Evolutionary conservation across 2,888 invertebrate genomes (phyloP), one percentile per base, ranked within the genome.

Genomic region (Bimastos eiseni): DNA sequence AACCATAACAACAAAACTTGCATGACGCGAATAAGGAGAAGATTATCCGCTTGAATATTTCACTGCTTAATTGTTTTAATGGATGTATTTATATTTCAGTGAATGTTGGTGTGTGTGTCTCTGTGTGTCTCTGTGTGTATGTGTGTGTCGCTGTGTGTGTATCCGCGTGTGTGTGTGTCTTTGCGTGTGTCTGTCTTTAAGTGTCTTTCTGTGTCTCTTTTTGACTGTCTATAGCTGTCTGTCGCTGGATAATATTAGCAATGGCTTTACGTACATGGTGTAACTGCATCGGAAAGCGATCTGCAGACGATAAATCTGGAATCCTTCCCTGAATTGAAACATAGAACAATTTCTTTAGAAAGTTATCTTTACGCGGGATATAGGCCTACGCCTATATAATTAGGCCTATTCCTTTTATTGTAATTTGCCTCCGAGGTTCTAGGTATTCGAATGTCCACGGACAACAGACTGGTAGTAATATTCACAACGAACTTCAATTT

Each of bases 261-360:
- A 70, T 70, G 70, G n/a, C 6, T 70, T n/a, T 86, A 86, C 86
- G 6, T 36, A 86, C 86, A 17, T 86, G 86, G 37, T 86, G 86
- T 37, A 86, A 86, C 86, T 86, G 86, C 86, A 86, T 86, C 37
- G 86, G 86, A 86, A 86, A 86, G 21, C 86, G 86, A 86, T 86
- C 86, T 34, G 34, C 86, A 30, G 86, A 86, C 34, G 86, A 86
- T 19, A 86, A 36, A 34, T 86, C 86, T 6, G 86, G 86, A 86
- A 86, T 86, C 36, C 86, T 34, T 86, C 86, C 86, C 86, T 86
- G 24, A 34, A 36, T 70, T 70, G 8, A n/a, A 70, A 70, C n/a
- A 70, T 1, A 70, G 30, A 70, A 49, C 49, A 49, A 24, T 11
- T 49, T 21, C 4, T 3, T 49, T 49, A 49, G 49, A 49, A 49